Conservation (phyloP, 2,797 vertebrate species). For the Chrosomus eos region DNA sequence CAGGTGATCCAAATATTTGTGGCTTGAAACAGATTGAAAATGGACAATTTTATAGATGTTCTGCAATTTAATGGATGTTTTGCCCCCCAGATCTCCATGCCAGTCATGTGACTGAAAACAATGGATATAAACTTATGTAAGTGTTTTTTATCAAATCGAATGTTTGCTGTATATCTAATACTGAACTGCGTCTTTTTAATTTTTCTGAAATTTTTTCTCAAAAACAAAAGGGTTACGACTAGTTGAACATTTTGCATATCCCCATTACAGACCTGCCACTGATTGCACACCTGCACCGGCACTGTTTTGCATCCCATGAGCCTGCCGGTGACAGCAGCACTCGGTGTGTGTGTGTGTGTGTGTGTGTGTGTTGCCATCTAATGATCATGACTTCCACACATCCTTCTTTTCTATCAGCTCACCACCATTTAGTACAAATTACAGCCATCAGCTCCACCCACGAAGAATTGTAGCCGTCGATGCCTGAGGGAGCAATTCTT, state of each 20-base stretch:
- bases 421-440: slow-evolving; percentile 52
- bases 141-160: neutral
- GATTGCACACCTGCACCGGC: slow-evolving; percentile 40
- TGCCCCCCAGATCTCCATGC: neutral
- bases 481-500: slow-evolving; percentile 13
- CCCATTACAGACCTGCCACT: neutral
- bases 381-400: slow-evolving; percentile 56
- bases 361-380: slow-evolving; percentile 34
- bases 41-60: neutral
- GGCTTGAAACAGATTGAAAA: neutral
- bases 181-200: neutral
- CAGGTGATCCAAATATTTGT: neutral
- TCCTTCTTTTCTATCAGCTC: slow-evolving; percentile 52
- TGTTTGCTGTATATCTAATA: neutral
- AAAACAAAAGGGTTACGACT: neutral
- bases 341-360: slow-evolving; percentile 35
- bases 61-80: neutral
- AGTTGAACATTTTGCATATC: slow-evolving; percentile 17
- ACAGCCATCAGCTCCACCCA: slow-evolving; percentile 50
- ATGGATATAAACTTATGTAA: neutral
- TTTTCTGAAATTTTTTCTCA: neutral
- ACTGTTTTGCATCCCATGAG: slow-evolving; percentile 7
- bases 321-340: slow-evolving; percentile 34
- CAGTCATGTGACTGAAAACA: neutral
- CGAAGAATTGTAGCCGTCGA: neutral